Evolutionary conservation across 2,888 invertebrate species (phyloP).

Genomic region (Blastobasis lacticolella): DNA sequence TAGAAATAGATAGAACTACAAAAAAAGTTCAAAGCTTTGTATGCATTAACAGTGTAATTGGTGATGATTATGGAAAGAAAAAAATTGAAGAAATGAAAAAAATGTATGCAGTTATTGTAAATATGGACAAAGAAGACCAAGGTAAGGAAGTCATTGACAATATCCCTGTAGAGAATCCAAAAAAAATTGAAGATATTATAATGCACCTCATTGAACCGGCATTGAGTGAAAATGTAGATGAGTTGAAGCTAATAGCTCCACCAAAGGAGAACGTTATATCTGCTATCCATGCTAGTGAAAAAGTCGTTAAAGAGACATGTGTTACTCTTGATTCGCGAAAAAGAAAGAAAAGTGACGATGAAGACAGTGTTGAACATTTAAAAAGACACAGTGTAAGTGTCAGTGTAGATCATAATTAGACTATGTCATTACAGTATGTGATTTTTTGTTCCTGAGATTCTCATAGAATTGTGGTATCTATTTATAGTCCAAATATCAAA

Average conservation of each 20-base stretch:
- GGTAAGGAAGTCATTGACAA: constrained; percentile 40
- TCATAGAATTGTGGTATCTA: neutral
- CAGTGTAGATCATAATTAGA: constrained; percentile 1
- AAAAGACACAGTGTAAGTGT: constrained; percentile 43
- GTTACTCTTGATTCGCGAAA: constrained; percentile 59
- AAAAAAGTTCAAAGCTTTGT: constrained; percentile 89
- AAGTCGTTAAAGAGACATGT: constrained; percentile 58
- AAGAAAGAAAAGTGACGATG: constrained; percentile 46
- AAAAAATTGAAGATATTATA: constrained; percentile 80
- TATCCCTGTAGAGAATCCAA: constrained; percentile 79
- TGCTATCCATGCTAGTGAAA: constrained; percentile 64
- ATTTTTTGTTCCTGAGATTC: constrained; percentile 28
- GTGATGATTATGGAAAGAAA: constrained; percentile 82
- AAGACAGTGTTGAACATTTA: constrained; percentile 34
- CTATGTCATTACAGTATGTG: constrained; percentile 16
- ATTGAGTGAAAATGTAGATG: constrained; percentile 43
- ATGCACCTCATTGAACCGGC: constrained; percentile 75
- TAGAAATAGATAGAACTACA: constrained; percentile 85
- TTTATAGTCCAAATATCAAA: neutral
- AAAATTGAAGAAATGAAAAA: constrained; percentile 86
- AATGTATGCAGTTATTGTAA: constrained; percentile 81
- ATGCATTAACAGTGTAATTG: constrained; percentile 86
- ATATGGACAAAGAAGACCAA: constrained; percentile 56
- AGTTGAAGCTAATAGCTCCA: constrained; percentile 55
- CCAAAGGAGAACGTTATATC: constrained; percentile 64